These are phyloP conservation scores for Pseudonaja textilis DNA, from an alignment of 2,113 vertebrate genomes.

Conservation along the genomic window DNA sequence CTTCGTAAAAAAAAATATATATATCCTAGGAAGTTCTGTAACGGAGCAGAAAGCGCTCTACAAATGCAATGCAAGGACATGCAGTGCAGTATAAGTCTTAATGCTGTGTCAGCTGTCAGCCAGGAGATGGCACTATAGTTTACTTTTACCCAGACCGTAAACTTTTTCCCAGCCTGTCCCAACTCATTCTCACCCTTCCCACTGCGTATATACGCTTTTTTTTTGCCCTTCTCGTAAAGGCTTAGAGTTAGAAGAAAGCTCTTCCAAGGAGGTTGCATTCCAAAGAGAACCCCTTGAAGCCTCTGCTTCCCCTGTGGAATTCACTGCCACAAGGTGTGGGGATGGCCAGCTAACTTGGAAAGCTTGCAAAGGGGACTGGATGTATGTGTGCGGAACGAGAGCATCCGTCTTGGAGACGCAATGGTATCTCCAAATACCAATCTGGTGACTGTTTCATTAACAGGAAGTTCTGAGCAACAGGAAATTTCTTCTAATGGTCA, in stretches of 20 bases:
- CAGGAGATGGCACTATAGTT: slow-evolving; percentile 9
- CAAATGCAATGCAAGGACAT: background rate
- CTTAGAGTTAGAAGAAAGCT: background rate
- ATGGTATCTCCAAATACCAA: background rate
- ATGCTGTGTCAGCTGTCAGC: background rate
- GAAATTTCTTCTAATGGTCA: background rate
- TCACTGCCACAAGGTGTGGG: background rate
- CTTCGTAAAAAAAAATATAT: background rate
- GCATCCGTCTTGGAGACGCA: background rate
- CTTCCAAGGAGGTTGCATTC: background rate
- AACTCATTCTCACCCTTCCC: background rate
- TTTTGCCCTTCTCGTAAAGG: background rate
- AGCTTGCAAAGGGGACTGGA: background rate
- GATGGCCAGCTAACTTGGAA: background rate
- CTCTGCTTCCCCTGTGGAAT: background rate
- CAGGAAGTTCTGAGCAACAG: background rate
- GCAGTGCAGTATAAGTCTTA: background rate
- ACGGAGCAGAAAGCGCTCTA: background rate
- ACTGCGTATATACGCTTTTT: background rate
- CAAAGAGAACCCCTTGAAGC: background rate
- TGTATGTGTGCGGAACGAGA: background rate
- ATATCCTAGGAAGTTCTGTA: background rate
- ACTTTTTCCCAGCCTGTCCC: background rate
- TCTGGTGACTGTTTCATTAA: background rate
- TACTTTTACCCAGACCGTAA: background rate